Conservation (phyloP, 2,797 vertebrate genomes). For the Cyclura pinguis region DNA sequence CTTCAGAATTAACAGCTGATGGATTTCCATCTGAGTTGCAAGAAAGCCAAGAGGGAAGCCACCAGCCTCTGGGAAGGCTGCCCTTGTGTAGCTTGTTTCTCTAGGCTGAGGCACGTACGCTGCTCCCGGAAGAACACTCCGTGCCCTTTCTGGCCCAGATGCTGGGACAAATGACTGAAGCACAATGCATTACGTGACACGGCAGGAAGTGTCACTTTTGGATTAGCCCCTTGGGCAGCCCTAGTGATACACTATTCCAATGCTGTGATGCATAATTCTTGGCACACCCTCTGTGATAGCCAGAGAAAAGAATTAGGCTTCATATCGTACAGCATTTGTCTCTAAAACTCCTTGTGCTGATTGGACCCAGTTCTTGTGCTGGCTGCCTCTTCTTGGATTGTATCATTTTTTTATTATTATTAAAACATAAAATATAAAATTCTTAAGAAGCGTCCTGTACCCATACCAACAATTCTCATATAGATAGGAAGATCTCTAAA, state of each 20-base stretch:
- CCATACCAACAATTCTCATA: no score
- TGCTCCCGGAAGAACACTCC: neutral
- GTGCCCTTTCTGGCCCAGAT: accelerated
- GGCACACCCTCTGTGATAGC: neutral
- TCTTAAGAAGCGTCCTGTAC: no score
- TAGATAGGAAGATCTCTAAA: no score
- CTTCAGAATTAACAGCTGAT: no score
- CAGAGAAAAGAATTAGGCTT: neutral
- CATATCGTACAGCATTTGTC: no score
- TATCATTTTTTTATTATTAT: no score
- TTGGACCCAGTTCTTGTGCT: neutral
- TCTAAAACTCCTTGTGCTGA: no score
- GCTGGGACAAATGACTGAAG: neutral
- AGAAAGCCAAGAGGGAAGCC: no score
- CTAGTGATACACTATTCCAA: accelerated
- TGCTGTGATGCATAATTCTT: neutral
- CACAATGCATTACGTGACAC: neutral
- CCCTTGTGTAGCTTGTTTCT: neutral
- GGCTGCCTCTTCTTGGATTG: no score
- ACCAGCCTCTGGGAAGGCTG: accelerated
- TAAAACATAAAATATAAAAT: no score
- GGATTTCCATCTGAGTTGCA: no score
- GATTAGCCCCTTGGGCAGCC: accelerated
- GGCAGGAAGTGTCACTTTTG: neutral
- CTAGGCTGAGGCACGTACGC: neutral